Evolutionary conservation across 2,797 vertebrate species (phyloP).

Genomic region (Uromys caudimaculatus): DNA sequence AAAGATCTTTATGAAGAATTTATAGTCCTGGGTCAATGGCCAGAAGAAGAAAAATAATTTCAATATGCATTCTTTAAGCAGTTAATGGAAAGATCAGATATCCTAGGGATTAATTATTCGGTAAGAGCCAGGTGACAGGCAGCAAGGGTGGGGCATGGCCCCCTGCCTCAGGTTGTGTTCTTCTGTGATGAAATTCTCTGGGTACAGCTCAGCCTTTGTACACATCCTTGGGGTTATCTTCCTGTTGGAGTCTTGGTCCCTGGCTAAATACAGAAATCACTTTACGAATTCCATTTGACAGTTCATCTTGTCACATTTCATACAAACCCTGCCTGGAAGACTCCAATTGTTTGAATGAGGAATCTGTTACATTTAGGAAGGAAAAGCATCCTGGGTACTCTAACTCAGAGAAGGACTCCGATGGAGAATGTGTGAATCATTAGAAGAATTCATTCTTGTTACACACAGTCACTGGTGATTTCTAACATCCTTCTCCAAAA

Average conservation of each 20-base stretch:
- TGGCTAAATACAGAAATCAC: neutral
- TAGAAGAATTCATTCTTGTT: neutral
- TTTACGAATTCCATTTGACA: neutral
- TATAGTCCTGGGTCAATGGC: neutral
- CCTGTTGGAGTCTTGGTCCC: neutral
- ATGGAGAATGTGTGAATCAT: neutral
- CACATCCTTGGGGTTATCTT: too few relatives aligned
- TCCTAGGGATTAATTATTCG: neutral
- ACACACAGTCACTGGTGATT: neutral
- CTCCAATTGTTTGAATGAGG: neutral
- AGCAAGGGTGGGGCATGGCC: neutral
- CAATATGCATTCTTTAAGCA: neutral
- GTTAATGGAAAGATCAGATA: neutral
- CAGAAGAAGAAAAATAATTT: neutral
- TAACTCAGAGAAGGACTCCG: neutral
- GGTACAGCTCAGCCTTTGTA: neutral
- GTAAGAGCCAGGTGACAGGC: neutral
- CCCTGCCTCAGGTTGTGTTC: neutral
- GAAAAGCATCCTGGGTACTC: neutral
- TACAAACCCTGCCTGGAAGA: neutral
- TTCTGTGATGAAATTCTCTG: neutral
- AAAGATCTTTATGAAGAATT: neutral
- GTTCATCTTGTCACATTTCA: neutral
- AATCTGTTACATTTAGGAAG: neutral
- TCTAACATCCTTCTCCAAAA: neutral